Evolutionary conservation across 1,140 invertebrate genomes (phyloP).

Genomic region (Rhyzopertha dominica): DNA sequence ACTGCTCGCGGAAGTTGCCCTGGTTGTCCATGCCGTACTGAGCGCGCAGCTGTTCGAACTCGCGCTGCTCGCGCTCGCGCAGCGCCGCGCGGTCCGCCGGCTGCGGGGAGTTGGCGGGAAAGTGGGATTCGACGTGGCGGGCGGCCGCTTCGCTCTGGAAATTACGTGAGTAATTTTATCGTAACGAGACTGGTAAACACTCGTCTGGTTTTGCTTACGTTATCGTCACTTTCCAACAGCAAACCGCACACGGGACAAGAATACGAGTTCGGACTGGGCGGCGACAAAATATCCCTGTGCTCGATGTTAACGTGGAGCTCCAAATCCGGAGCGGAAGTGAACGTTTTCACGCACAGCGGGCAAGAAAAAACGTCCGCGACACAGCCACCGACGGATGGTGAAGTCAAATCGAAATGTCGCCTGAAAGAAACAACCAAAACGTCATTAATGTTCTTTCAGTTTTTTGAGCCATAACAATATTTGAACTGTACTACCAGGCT

Average conservation of each 20-base stretch:
- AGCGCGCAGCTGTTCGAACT: constrained; percentile 74
- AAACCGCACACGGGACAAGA: constrained; percentile 43
- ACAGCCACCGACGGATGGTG: constrained; percentile 55
- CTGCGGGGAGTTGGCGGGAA: constrained; percentile 36
- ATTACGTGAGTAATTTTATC: neutral
- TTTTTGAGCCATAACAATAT: no score
- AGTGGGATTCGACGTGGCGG: constrained; percentile 44
- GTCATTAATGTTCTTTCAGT: no score
- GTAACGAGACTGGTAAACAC: constrained; percentile 3
- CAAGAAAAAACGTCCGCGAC: constrained; percentile 53
- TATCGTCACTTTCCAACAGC: constrained; percentile 31
- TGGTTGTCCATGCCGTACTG: constrained; percentile 88
- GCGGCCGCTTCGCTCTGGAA: constrained; percentile 48
- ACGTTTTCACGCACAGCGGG: constrained; percentile 68
- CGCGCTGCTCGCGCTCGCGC: constrained; percentile 66
- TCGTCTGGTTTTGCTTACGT: constrained; percentile 26
- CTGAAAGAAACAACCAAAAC: constrained; percentile 39
- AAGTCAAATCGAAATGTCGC: constrained; percentile 78
- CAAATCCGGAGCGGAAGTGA: constrained; percentile 68
- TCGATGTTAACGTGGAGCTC: constrained; percentile 82
- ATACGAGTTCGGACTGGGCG: constrained; percentile 34
- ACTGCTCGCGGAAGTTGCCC: constrained; percentile 61
- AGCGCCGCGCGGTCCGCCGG: constrained; percentile 57
- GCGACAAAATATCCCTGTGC: constrained; percentile 68
- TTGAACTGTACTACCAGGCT: no score